phyloP scores from a whole-genome alignment of 2,797 vertebrate genomes.

The Paramormyrops hopkinsi region DNA sequence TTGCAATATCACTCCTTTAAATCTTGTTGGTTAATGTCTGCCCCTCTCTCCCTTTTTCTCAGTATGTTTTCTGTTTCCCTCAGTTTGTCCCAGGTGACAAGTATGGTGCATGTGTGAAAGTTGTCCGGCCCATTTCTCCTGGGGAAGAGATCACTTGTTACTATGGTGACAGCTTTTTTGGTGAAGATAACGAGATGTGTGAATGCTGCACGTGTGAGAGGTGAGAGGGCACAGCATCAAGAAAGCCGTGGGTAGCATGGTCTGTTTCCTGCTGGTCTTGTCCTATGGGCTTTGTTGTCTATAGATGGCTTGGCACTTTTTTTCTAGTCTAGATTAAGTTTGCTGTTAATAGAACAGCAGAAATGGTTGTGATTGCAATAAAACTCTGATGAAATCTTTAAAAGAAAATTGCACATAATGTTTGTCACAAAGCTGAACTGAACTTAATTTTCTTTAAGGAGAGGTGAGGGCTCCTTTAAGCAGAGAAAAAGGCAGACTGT shows the following conservation, averaged over 20 bases:
- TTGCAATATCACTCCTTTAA: neutral
- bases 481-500: constrained; percentile 60
- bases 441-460: constrained; percentile 51
- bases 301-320: neutral
- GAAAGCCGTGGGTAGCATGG: constrained; percentile 58
- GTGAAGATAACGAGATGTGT: constrained; percentile 88
- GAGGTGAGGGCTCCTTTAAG: constrained; percentile 79
- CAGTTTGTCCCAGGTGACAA: constrained; percentile 86
- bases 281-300: neutral
- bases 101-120: constrained; percentile 82
- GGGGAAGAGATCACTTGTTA: constrained; percentile 92
- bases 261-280: neutral
- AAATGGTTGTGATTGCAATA: neutral
- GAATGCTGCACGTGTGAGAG: constrained; percentile 91
- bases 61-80: constrained; percentile 39
- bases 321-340: neutral
- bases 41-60: neutral
- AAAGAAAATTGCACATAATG: neutral
- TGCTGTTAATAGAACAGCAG: neutral
- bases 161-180: constrained; percentile 90
- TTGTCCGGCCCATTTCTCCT: constrained; percentile 80
- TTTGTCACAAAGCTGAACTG: neutral
- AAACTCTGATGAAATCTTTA: neutral
- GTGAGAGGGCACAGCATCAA: constrained; percentile 53
- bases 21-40: neutral